Conservation (phyloP, 1,140 invertebrate species). For the Drosophila busckii region DNA sequence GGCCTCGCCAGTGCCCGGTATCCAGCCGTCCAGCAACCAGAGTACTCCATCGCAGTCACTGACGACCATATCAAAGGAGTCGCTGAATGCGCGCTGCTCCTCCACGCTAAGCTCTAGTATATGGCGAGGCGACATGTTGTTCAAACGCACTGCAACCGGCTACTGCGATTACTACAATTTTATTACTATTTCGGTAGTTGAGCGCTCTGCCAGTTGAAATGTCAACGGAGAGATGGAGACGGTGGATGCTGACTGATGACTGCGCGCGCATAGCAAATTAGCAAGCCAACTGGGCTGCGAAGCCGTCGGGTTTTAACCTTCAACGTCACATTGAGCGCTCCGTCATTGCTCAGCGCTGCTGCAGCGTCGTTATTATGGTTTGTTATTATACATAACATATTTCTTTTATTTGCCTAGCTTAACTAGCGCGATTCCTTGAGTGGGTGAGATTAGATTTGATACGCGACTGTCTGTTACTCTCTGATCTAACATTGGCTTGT, state of each 20-base stretch:
- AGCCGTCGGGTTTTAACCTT: constrained; percentile 43
- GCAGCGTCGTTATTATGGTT: no score
- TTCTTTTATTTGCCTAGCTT: no score
- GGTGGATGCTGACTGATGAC: constrained; percentile 31
- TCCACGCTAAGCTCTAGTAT: constrained; percentile 52
- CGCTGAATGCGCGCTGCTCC: constrained; percentile 55
- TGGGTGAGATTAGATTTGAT: no score
- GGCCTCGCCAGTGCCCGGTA: constrained; percentile 81
- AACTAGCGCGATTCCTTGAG: no score
- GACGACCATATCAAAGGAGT: constrained; percentile 61
- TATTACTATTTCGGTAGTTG: neutral
- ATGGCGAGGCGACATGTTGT: constrained; percentile 53
- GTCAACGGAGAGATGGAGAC: neutral
- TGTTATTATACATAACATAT: no score
- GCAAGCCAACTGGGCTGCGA: constrained; percentile 25
- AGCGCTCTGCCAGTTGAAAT: neutral
- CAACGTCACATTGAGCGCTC: constrained; percentile 56
- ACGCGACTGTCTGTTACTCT: no score
- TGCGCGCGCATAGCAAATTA: constrained; percentile 62
- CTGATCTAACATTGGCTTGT: no score
- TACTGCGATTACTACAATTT: no score
- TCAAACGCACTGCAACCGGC: no score
- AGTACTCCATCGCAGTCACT: constrained; percentile 68
- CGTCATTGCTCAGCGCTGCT: neutral
- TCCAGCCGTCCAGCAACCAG: constrained; percentile 68